Evolutionary conservation across 2,113 vertebrate species (phyloP).

Genomic region (Ciconia maguari): DNA sequence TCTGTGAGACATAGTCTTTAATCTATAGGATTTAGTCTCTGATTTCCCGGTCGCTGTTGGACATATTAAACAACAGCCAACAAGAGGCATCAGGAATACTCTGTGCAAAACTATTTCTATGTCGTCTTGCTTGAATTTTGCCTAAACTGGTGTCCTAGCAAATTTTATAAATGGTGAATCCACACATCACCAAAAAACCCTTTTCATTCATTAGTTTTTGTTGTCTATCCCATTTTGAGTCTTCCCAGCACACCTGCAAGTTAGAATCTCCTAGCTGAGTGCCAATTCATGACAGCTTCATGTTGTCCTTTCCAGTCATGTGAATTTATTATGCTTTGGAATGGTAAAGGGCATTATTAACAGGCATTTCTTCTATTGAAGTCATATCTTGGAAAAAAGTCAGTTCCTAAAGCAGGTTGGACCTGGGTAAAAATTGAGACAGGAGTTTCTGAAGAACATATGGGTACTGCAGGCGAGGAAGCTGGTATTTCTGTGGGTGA

Average conservation of each 20-base stretch:
- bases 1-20: neutral
- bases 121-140: neutral
- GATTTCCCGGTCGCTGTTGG: neutral
- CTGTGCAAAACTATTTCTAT: neutral
- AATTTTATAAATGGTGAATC: neutral
- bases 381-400: neutral
- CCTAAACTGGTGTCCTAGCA: neutral
- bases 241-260: neutral
- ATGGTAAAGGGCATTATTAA: neutral
- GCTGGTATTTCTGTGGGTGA: neutral
- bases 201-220: neutral
- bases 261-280: neutral
- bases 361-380: fast-evolving
- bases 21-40: neutral
- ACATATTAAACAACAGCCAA: neutral
- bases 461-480: neutral
- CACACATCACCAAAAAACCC: neutral
- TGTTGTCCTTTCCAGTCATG: neutral
- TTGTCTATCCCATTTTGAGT: neutral
- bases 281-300: neutral
- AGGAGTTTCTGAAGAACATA: neutral
- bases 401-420: neutral
- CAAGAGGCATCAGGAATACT: neutral
- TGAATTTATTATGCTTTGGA: neutral
- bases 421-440: neutral